These are phyloP conservation scores for Lota lota DNA, from an alignment of 2,113 vertebrate species.

Conservation along the genomic window DNA sequence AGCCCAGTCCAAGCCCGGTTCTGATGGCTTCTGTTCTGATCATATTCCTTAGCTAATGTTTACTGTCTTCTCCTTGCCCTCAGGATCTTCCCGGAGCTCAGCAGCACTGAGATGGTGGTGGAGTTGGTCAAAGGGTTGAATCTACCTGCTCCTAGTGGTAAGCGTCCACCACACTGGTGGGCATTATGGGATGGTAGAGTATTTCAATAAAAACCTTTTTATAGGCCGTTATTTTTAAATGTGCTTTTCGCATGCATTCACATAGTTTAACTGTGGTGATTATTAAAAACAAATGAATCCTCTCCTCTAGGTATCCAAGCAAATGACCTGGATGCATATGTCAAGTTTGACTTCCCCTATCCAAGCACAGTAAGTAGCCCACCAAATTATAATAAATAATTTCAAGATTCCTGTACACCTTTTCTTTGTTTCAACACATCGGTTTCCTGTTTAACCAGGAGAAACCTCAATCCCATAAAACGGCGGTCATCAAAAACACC, in stretches of 20 bases:
- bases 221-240: too few relatives aligned
- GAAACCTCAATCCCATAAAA: constrained; percentile 92
- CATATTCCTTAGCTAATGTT: not conserved
- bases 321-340: constrained; percentile 85
- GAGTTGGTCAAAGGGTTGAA: constrained; percentile 90
- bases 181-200: too few relatives aligned
- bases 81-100: constrained; percentile 96
- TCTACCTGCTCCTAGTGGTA: constrained; percentile 90
- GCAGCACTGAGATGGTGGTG: constrained; percentile 94
- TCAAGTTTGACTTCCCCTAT: constrained; percentile 95
- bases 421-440: not conserved
- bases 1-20: too few relatives aligned
- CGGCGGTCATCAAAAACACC: constrained; percentile 88
- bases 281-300: too few relatives aligned
- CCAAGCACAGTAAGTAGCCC: constrained; percentile 83
- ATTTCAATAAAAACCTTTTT: too few relatives aligned
- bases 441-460: constrained; percentile 72
- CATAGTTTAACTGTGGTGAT: too few relatives aligned
- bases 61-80: not conserved
- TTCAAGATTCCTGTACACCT: not conserved
- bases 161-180: not conserved
- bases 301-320: constrained; percentile 79
- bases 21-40: not conserved
- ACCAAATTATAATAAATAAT: not conserved
- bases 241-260: too few relatives aligned